These are phyloP conservation scores for Ptychobarbus kaznakovi DNA, from an alignment of 2,797 vertebrate genomes.

Conservation along the genomic window DNA sequence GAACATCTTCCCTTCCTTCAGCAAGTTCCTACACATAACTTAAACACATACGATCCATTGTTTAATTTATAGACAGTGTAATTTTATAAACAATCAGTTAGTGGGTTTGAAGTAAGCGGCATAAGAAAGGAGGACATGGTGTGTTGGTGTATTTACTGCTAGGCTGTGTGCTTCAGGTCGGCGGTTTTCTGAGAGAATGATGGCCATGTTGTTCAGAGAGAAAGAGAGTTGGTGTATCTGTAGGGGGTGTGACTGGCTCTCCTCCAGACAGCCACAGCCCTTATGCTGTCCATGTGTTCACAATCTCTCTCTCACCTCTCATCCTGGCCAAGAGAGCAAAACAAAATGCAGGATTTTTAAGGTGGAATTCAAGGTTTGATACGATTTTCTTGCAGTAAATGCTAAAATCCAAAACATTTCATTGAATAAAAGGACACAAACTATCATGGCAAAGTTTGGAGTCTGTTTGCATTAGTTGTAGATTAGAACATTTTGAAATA, in stretches of 20 bases:
- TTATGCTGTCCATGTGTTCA: conserved; percentile 64
- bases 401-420: not conserved
- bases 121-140: not conserved
- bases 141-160: conserved; percentile 24
- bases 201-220: conserved; percentile 36
- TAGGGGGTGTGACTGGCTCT: conserved; percentile 52
- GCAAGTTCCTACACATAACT: not conserved
- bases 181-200: conserved; percentile 47
- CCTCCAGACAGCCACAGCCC: conserved; percentile 57
- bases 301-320: conserved; percentile 48
- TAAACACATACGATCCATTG: not conserved
- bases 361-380: conserved; percentile 27
- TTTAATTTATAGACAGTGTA: not conserved
- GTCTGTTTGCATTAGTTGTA: not conserved
- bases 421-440: not conserved
- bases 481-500: not conserved
- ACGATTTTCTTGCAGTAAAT: not conserved
- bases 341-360: conserved; percentile 45
- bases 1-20: not conserved
- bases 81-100: not conserved
- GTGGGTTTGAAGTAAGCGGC: not conserved
- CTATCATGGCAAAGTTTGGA: not conserved
- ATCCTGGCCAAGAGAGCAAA: conserved; percentile 35
- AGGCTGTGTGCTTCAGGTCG: conserved; percentile 17
- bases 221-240: conserved; percentile 35